Evolutionary conservation across 2,797 vertebrate species (phyloP).

Genomic region (Hirundo rustica): DNA sequence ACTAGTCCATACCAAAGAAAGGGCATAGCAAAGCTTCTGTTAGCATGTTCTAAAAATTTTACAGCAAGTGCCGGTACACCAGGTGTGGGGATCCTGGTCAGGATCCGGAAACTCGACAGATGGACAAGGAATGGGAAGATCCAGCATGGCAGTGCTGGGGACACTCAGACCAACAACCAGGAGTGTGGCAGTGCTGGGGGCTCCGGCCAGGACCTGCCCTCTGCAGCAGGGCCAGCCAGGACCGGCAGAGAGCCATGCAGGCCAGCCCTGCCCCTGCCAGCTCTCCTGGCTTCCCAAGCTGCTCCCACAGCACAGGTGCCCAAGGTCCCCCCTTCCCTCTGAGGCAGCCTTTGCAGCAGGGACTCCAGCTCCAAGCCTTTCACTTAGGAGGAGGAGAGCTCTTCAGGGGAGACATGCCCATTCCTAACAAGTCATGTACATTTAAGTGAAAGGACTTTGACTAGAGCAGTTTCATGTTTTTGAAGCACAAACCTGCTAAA

Average conservation of each 20-base stretch:
- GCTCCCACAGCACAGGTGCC: neutral
- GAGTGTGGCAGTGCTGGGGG: neutral
- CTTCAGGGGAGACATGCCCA: neutral
- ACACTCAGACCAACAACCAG: neutral
- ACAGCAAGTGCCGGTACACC: no score
- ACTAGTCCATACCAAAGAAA: neutral
- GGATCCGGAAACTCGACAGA: fast-evolving
- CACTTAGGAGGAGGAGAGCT: neutral
- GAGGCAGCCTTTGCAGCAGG: fast-evolving
- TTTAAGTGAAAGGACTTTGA: neutral
- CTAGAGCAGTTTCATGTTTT: neutral
- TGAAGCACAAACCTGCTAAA: neutral
- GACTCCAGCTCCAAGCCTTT: neutral
- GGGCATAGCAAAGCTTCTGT: neutral
- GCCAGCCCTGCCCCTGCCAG: neutral
- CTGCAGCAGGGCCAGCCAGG: neutral
- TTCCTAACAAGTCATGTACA: neutral
- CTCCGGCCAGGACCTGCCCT: neutral
- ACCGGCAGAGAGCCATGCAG: fast-evolving
- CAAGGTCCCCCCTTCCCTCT: neutral
- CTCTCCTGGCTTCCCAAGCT: neutral
- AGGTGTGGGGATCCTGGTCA: neutral
- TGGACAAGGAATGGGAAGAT: neutral
- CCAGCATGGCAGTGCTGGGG: neutral
- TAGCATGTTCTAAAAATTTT: neutral